Conservation (phyloP, 2,888 invertebrate species). For the Lobophora halterata region DNA sequence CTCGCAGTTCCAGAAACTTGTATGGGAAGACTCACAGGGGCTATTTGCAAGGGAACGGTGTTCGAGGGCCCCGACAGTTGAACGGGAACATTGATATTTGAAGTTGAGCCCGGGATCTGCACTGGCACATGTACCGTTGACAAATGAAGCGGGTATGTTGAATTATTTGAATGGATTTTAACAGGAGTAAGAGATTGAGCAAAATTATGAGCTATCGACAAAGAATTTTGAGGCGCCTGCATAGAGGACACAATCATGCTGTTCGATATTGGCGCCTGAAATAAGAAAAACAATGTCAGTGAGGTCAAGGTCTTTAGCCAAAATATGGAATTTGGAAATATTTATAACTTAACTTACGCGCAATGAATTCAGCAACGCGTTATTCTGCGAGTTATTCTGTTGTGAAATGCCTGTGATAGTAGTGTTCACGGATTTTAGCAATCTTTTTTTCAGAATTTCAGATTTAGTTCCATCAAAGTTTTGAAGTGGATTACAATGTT, state of each 20-base stretch:
- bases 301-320: conserved; percentile 38
- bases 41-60: conserved; percentile 64
- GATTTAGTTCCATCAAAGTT: conserved; percentile 76
- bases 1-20: conserved; percentile 67
- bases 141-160: conserved; percentile 67
- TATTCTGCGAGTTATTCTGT: conserved; percentile 62
- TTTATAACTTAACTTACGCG: conserved; percentile 69
- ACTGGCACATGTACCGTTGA: conserved; percentile 75
- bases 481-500: conserved; percentile 76
- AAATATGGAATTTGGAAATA: conserved; percentile 29
- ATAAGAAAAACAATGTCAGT: conserved; percentile 54
- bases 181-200: conserved; percentile 72
- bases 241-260: conserved; percentile 76
- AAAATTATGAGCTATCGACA: conserved; percentile 68
- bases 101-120: conserved; percentile 70
- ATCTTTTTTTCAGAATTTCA: conserved; percentile 77
- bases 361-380: conserved; percentile 72
- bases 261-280: conserved; percentile 75
- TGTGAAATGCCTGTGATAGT: conserved; percentile 53
- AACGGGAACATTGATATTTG: conserved; percentile 72
- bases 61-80: conserved; percentile 65
- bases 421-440: conserved; percentile 64
- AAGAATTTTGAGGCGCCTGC: conserved; percentile 70
- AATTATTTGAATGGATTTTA: conserved; percentile 65
- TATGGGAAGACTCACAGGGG: conserved; percentile 68